These are phyloP conservation scores for Thelaira solivaga DNA, from an alignment of 2,888 invertebrate genomes.

Conservation along the genomic window DNA sequence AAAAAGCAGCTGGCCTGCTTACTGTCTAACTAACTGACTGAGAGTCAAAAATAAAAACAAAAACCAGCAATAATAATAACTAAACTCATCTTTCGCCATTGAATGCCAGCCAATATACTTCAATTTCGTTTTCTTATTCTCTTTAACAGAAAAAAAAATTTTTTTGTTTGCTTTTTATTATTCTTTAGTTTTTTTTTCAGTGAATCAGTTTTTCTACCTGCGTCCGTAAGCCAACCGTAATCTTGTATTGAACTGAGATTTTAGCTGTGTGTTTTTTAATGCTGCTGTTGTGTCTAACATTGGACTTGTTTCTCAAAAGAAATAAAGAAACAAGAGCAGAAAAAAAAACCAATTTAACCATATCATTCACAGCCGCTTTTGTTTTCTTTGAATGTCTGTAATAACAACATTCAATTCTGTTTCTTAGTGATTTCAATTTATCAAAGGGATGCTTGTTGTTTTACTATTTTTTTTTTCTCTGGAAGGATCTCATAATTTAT, in stretches of 20 bases:
- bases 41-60: background rate
- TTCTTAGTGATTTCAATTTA: slow-evolving; percentile 29
- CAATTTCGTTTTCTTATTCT: background rate
- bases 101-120: slow-evolving; percentile 11
- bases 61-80: too few relatives aligned
- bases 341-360: background rate
- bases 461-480: background rate
- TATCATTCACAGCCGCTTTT: slow-evolving; percentile 24
- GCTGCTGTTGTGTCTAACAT: background rate
- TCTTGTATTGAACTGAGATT: slow-evolving; percentile 46
- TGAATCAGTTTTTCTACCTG: slow-evolving; percentile 47
- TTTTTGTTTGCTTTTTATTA: slow-evolving; percentile 19
- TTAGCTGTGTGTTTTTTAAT: slow-evolving; percentile 8
- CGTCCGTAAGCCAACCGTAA: slow-evolving; percentile 20
- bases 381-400: slow-evolving; percentile 27
- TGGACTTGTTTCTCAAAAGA: background rate
- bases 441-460: background rate
- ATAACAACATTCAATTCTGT: slow-evolving; percentile 25
- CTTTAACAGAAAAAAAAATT: background rate
- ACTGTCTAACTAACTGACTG: slow-evolving; percentile 5
- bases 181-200: background rate
- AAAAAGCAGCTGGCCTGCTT: slow-evolving; percentile 52
- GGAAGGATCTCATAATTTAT: slow-evolving; percentile 36
- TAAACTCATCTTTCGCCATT: slow-evolving; percentile 8
- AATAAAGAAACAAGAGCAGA: background rate